phyloP scores from a whole-genome alignment of 2,888 invertebrate genomes.

The Liodrosophila aerea region DNA sequence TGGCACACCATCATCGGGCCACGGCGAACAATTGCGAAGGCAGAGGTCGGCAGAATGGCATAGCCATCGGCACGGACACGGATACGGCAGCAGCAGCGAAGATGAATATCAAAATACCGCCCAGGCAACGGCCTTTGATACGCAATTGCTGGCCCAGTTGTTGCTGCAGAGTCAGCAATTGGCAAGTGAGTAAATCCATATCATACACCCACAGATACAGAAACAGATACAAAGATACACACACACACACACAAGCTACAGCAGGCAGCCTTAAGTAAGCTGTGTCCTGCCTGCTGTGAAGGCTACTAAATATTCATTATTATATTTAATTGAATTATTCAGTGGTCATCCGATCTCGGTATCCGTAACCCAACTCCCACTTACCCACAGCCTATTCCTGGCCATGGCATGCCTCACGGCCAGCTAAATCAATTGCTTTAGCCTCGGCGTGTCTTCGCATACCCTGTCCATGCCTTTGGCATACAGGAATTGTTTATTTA shows the following conservation, averaged over 20 bases:
- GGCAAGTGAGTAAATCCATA: slow-evolving; percentile 83
- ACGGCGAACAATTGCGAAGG: slow-evolving; percentile 81
- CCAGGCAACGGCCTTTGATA: slow-evolving; percentile 83
- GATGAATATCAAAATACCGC: slow-evolving; percentile 84
- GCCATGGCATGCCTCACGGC: slow-evolving; percentile 9
- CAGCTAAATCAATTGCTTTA: slow-evolving; percentile 4
- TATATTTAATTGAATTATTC: slow-evolving; percentile 75
- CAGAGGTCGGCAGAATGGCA: slow-evolving; percentile 85
- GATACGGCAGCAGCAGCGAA: slow-evolving; percentile 83
- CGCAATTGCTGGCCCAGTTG: slow-evolving; percentile 84
- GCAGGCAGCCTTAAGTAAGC: too few species aligned
- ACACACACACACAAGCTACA: slow-evolving; percentile 2
- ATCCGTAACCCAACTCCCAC: slow-evolving; percentile 2
- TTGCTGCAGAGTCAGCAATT: slow-evolving; percentile 85
- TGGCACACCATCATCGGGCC: slow-evolving; percentile 38
- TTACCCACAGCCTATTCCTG: slow-evolving; percentile 18
- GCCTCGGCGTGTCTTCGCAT: too few species aligned
- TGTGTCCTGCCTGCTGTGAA: slow-evolving; percentile 3
- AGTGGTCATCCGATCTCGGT: slow-evolving; percentile 38
- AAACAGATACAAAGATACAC: slow-evolving; percentile 3
- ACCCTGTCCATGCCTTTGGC: not conserved
- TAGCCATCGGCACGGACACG: slow-evolving; percentile 83
- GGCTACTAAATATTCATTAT: slow-evolving; percentile 71
- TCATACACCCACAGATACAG: slow-evolving; percentile 8
- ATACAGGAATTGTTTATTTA: slow-evolving; percentile 11